Conservation (phyloP, 1,140 invertebrate genomes). For the Oncopeltus fasciatus region DNA sequence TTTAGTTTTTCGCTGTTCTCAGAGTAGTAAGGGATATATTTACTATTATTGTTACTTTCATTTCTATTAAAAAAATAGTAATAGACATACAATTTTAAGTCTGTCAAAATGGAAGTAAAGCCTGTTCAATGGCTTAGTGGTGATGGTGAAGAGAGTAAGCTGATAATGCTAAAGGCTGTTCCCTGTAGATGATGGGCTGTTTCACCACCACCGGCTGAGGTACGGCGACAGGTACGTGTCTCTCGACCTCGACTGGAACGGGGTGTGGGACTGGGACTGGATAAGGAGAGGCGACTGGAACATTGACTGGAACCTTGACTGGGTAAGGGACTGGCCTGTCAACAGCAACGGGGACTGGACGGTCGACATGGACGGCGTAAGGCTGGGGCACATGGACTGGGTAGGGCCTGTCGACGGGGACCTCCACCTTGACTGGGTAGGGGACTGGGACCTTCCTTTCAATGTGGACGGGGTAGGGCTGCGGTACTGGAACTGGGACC, state of each 20-base stretch:
- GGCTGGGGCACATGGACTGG: constrained; percentile 33
- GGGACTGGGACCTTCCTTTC: constrained; percentile 28
- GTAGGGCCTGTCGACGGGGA: constrained; percentile 44
- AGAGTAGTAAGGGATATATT: too few species aligned
- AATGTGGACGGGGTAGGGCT: constrained; percentile 37
- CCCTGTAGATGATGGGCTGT: constrained; percentile 20
- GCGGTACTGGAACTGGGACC: constrained; percentile 38
- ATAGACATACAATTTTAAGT: too few species aligned
- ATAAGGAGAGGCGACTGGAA: constrained; percentile 23
- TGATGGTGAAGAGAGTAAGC: neutral
- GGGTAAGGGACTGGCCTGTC: constrained; percentile 34
- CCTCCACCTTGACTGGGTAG: constrained; percentile 50
- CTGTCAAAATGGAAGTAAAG: neutral
- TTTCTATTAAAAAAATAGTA: too few species aligned
- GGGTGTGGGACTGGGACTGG: constrained; percentile 23
- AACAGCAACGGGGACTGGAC: constrained; percentile 43
- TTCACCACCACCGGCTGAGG: constrained; percentile 22
- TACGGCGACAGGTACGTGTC: constrained; percentile 41
- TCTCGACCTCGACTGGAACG: constrained; percentile 33
- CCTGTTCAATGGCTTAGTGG: neutral
- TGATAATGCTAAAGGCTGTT: neutral
- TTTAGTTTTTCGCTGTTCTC: too few species aligned
- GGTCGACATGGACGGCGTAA: constrained; percentile 39
- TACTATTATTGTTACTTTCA: too few species aligned
- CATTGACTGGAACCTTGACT: constrained; percentile 29